These are phyloP conservation scores for Rhea pennata DNA, from an alignment of 2,113 vertebrate species.

Conservation along the genomic window DNA sequence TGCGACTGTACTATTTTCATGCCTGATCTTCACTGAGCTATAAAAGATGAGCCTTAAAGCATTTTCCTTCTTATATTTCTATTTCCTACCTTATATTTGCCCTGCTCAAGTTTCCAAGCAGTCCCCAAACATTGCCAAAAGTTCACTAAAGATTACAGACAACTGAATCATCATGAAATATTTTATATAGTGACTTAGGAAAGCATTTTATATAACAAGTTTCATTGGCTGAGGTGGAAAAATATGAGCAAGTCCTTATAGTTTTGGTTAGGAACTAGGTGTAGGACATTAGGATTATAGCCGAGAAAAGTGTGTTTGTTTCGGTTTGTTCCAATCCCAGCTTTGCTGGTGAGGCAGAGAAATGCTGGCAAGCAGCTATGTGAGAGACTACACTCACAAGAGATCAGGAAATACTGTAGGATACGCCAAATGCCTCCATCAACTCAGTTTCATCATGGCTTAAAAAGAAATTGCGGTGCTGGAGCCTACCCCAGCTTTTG, in stretches of 20 bases:
- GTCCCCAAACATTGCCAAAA: background rate
- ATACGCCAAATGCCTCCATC: background rate
- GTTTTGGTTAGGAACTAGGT: background rate
- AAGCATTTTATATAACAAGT: constrained; percentile 10
- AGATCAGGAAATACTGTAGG: background rate
- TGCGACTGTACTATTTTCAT: constrained; percentile 41
- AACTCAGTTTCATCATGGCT: background rate
- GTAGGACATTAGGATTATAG: background rate
- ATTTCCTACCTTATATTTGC: background rate
- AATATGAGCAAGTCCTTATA: background rate
- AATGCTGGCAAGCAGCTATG: background rate
- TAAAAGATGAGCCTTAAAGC: background rate
- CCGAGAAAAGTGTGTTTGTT: background rate
- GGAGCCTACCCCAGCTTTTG: background rate
- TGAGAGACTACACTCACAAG: background rate
- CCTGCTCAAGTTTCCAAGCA: background rate
- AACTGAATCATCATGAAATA: background rate
- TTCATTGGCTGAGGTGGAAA: background rate
- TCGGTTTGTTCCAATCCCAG: background rate
- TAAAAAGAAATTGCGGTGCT: background rate
- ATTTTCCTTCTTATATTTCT: background rate
- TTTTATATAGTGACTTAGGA: constrained; percentile 19
- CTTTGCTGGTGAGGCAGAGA: constrained; percentile 19
- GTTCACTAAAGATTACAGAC: constrained; percentile 17
- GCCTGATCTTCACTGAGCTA: constrained; percentile 52